Conservation (phyloP, 1,140 invertebrate genomes). For the Trachelipus rathkii region DNA sequence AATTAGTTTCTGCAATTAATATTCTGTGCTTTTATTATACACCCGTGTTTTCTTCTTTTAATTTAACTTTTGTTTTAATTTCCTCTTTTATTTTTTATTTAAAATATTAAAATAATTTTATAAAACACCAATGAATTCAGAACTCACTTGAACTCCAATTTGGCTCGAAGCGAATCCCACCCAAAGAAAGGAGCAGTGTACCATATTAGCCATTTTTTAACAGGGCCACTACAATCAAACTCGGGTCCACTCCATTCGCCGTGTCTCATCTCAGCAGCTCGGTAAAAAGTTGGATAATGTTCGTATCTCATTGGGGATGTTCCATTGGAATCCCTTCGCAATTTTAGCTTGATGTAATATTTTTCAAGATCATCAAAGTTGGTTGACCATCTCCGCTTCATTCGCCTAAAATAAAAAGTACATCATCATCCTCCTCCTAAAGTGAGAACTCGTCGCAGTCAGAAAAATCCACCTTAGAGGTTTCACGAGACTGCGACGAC, state of each 20-base stretch:
- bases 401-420: constrained; percentile 62
- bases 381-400: constrained; percentile 88
- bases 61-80: no score
- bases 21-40: no score
- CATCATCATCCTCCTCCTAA: no score
- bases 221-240: constrained; percentile 84
- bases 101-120: no score
- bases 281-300: constrained; percentile 81
- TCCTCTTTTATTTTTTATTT: no score
- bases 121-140: background rate
- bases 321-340: constrained; percentile 82
- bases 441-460: no score
- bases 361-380: constrained; percentile 89
- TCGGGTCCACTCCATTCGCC: constrained; percentile 59
- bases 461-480: no score
- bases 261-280: constrained; percentile 24
- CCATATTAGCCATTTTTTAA: constrained; percentile 90
- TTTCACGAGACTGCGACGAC: no score
- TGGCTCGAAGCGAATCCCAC: constrained; percentile 83
- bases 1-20: no score
- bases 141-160: constrained; percentile 90
- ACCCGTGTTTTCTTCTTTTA: no score
- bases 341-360: constrained; percentile 85
- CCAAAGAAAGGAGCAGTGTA: constrained; percentile 96
- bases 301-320: constrained; percentile 77